These are phyloP conservation scores for Eretmocerus hayati DNA, from an alignment of 2,888 invertebrate genomes.

Conservation along the genomic window DNA sequence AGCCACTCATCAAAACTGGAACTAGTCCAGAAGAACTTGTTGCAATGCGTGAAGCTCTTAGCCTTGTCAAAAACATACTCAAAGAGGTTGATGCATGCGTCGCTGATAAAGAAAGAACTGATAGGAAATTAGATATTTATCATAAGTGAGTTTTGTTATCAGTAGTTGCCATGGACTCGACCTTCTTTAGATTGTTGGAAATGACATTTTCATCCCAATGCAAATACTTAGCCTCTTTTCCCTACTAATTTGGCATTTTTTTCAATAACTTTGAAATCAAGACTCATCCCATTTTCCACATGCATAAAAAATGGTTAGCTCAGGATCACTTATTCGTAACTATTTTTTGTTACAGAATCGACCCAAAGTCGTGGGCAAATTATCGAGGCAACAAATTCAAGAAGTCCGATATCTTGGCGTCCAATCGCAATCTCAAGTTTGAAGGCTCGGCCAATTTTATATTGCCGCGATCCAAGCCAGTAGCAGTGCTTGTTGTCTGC, in stretches of 20 bases:
- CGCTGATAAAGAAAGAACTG: constrained; percentile 83
- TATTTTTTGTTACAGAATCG: constrained; percentile 63
- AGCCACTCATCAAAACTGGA: constrained; percentile 85
- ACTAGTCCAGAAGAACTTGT: constrained; percentile 79
- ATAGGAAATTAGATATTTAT: constrained; percentile 85
- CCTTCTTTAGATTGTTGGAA: no score
- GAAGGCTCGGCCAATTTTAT: constrained; percentile 85
- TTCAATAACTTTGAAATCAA: no score
- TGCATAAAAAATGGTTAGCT: constrained; percentile 1
- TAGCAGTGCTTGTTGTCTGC: constrained; percentile 80
- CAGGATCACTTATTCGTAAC: background rate
- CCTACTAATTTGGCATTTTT: no score
- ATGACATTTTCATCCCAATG: no score
- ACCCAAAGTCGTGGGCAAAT: constrained; percentile 83
- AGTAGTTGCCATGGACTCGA: no score
- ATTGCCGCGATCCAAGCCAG: constrained; percentile 86
- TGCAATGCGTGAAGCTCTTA: constrained; percentile 68
- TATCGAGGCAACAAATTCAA: constrained; percentile 84
- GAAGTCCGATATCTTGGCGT: constrained; percentile 82
- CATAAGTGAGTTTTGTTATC: constrained; percentile 50
- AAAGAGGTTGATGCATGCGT: constrained; percentile 89
- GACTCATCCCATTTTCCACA: no score
- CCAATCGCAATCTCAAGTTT: constrained; percentile 76
- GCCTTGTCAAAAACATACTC: constrained; percentile 79
- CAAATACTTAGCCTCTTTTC: no score